Evolutionary conservation across 2,113 vertebrate species (phyloP), one percentile per base, ranked within the genome.

Genomic region (Psophia crepitans): DNA sequence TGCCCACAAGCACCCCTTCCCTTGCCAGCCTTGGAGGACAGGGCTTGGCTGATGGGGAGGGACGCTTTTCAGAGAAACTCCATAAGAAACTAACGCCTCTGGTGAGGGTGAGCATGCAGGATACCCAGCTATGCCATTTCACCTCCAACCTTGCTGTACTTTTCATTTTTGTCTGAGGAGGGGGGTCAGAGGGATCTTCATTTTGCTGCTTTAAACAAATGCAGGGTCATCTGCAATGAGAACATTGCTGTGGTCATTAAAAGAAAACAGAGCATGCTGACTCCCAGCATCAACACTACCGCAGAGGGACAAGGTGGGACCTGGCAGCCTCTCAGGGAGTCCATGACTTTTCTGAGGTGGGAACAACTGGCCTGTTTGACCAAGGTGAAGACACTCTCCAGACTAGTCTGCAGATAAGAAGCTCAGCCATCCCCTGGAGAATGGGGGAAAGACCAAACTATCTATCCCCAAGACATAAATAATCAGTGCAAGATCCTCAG

Each of bases 241-340:
- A 90, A 90, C 87, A 93, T 90, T 49, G 71, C 93, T 94, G 84
- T 63, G 58, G 49, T 88, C 93, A 86, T 54, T 90, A 74, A 92
- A 95, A 96, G 57, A 69, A 39, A 44, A 30, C 27, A 19, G 35
- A 58, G 57, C 54, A 24, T 0, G 2, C 78, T 60, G 76, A 70
- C 56, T 84, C 69, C 65, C 77, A 66, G 24, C 21, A 22, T 16
- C 60, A 58, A 2, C 39, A 61, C 14, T 0, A 0, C 26, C 1
- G 4, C 56, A 24, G 53, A 87, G 69, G 65, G 26, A 81, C 64
- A 69, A 84, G 69, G 69, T 70, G 35, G 89, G 51, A 89, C 26
- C 57, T 2, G 0, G 57, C 20, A 71, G 41, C 20, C 19, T 68
- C 70, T 43, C 69, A 83, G 54, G 33, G 63, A 93, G 27, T 3